Percentiles rank a stretch among this genome's conserved stretches.
Evolutionary conservation across 2,797 vertebrate genomes (phyloP).

Genomic region (Diplodus puntazzo): DNA sequence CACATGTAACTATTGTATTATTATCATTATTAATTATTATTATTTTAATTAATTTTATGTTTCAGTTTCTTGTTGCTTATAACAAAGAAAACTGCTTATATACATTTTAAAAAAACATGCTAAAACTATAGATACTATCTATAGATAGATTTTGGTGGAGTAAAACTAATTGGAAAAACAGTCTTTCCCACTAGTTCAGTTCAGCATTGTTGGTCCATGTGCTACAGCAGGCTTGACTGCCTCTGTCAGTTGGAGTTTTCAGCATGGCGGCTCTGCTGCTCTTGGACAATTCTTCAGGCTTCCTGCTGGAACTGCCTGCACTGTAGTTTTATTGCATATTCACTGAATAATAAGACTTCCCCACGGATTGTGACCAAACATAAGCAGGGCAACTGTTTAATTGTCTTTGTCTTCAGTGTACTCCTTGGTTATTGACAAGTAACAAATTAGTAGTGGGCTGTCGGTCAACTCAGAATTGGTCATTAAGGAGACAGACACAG

Average conservation of each 20-base stretch:
- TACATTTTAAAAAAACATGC: no score
- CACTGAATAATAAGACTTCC: slow-evolving; percentile 22
- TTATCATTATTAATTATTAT: no score
- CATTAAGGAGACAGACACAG: slow-evolving; percentile 23
- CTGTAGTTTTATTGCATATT: slow-evolving; percentile 10
- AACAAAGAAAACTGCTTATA: no score
- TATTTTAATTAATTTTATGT: no score
- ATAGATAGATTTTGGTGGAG: no score
- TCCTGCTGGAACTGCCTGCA: background rate
- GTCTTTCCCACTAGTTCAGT: no score
- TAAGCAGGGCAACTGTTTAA: slow-evolving; percentile 17
- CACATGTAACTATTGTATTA: no score
- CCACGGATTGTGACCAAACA: slow-evolving; percentile 19
- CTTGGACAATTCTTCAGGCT: background rate
- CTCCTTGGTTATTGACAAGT: slow-evolving; percentile 31
- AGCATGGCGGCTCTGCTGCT: slow-evolving; percentile 16
- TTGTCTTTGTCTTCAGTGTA: slow-evolving; percentile 17
- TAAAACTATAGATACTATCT: no score
- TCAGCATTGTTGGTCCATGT: background rate
- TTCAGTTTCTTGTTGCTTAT: no score
- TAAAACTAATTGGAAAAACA: background rate
- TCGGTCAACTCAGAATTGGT: slow-evolving; percentile 27
- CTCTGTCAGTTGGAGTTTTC: slow-evolving; percentile 22
- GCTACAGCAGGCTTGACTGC: slow-evolving; percentile 18
- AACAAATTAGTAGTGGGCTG: slow-evolving; percentile 15